Base-by-base conservation (phyloP, 1,140 invertebrate genomes). In the Scylla paramamosain region DNA sequence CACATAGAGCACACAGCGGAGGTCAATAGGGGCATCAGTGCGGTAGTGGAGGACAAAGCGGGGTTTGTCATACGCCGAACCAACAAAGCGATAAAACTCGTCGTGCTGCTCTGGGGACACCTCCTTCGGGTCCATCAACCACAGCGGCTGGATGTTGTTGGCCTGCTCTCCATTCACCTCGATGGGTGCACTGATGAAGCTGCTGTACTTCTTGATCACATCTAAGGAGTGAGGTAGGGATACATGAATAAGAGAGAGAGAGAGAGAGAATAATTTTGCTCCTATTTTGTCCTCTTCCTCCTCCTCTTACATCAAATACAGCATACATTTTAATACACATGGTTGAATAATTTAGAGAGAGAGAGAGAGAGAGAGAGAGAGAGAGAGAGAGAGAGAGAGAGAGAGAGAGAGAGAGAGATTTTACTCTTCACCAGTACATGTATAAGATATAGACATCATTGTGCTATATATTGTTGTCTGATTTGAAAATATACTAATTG, bases 121-220 rank as follows among this genome's bases (percentile, higher is more conserved):
- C 96, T 98, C 94, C 97, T 99, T 99, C 0, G 99, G 98, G 96
- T 99, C 98, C 97, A 98, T 98, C 96, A 99, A 97, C 99, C 99
- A 99, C 12, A 99, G 96, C 0, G 99, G 99, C 98, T 99, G 97
- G 93, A 97, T 97, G 52, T 98, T 98, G 97, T 99, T 99, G 0
- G 98, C 97, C 97, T 98, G 98, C 96, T 98, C 98, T 59, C 98
- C 98, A 97, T 99, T 99, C 2, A 99, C 97, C 96, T 98, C 98
- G 96, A 99, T 99, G 0, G 99, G 99, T 96, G 98, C 98, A 8
- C 99, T 98, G 87, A 99, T 98, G 97, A 99, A 99, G 97, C 99
- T 99, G 96, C 99, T 99, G 97, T 99, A 99, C 97, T 99, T 99
- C 96, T 99, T 98, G 82, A 99, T 98, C 67, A 99, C 98, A 95